Evolutionary conservation across 2,797 vertebrate genomes (phyloP).

Genomic region (Melanotaenia nigrans): DNA sequence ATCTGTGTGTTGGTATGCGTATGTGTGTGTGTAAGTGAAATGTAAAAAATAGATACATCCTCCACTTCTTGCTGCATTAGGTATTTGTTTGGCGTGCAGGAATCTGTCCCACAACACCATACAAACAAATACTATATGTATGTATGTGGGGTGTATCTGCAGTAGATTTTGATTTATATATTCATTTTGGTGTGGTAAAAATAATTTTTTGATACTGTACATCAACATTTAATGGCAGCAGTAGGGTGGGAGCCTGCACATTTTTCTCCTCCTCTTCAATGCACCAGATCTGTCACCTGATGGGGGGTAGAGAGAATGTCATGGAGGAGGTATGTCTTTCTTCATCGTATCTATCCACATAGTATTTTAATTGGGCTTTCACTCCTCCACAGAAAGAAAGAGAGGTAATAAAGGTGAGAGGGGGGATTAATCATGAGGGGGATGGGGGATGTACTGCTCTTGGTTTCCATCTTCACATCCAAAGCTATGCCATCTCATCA

Average conservation of each 20-base stretch:
- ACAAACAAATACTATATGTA: constrained; percentile 36
- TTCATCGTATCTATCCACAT: constrained; percentile 81
- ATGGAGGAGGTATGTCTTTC: constrained; percentile 79
- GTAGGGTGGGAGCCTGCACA: constrained; percentile 56
- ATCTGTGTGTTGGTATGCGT: constrained; percentile 27
- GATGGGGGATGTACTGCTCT: constrained; percentile 50
- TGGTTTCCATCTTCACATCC: constrained; percentile 70
- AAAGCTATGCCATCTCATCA: constrained; percentile 70
- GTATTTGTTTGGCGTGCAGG: constrained; percentile 58
- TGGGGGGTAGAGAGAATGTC: constrained; percentile 75
- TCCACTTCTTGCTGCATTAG: constrained; percentile 58
- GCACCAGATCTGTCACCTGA: constrained; percentile 78
- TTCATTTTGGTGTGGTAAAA: constrained; percentile 23
- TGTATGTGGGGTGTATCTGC: constrained; percentile 36
- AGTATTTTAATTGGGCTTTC: constrained; percentile 85
- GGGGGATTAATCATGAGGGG: constrained; percentile 68
- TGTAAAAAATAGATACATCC: constrained; percentile 68
- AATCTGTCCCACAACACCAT: constrained; percentile 39
- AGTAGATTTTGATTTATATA: constrained; percentile 53
- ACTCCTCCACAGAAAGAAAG: constrained; percentile 43
- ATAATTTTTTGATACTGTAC: constrained; percentile 61
- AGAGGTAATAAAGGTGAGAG: constrained; percentile 70
- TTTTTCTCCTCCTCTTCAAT: constrained; percentile 69
- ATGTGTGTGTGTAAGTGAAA: constrained; percentile 30
- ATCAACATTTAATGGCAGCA: constrained; percentile 77